Evolutionary conservation across 2,113 vertebrate genomes (phyloP), one percentile per base, ranked within the genome.

Genomic region (Oenanthe oenanthe): DNA sequence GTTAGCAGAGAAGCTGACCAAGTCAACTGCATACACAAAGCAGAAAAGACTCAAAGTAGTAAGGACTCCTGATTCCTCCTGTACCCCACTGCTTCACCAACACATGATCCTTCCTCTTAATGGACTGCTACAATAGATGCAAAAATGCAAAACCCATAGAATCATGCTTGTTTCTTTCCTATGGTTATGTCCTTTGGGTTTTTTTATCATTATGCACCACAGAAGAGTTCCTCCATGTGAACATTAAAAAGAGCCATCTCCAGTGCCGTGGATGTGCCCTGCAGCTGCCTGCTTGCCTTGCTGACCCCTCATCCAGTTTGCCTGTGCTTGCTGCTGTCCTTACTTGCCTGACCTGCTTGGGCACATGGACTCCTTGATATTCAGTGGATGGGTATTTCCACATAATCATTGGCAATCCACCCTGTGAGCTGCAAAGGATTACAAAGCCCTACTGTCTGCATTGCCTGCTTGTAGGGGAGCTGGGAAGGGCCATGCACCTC

Each of bases 191-290:
- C 36, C n/a, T 60, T 45, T 24, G 62, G n/a, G 57, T 60, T 20
- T 53, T 50, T 43, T 51, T 70, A 61, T 43, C 56, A 36, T 58
- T 43, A 32, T 6, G 40, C 1, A 5, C 32, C 40, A 65, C 51
- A 40, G 65, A 75, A 65, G 31, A 82, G 34, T 28, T 85, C 28
- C 71, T 89, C 57, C 53, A 43, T 4, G 14, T 57, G 72, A 84
- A 71, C 66, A 67, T 53, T 63, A 43, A 71, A 50, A 80, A 78
- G 29, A 71, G 17, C 32, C 51, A 67, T 7, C n/a, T 73, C 60
- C 43, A 51, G 13, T 0, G 0, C 47, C 47, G 13, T 0, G 0
- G 47, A 84, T 66, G 73, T 57, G 70, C 28, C 65, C 28, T 89
- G 47, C 42, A 74, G 72, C 62, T 80, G 50, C 31, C 36, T 86